A percentile compares a stretch with the other conserved stretches of the same genome.
Evolutionary conservation across 2,797 vertebrate species (phyloP).

Genomic region (Rhodeus uyekii): DNA sequence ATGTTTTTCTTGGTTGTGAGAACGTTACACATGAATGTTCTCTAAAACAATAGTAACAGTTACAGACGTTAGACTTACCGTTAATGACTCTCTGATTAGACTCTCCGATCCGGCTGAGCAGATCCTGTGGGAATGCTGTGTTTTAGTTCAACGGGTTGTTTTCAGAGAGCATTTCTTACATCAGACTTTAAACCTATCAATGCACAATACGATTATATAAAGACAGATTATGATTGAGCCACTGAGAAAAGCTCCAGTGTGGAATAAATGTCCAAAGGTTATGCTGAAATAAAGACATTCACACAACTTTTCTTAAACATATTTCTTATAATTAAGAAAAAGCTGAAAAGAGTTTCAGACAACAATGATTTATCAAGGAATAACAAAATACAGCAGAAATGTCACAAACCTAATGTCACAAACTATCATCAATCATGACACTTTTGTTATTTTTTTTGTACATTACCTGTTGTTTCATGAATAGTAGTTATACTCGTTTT

Average conservation of each 20-base stretch:
- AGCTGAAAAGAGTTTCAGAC: background rate
- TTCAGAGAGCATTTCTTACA: background rate
- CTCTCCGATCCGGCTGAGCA: background rate
- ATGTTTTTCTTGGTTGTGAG: too few species aligned
- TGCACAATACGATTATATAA: slow-evolving; percentile 14
- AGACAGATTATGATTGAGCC: slow-evolving; percentile 22
- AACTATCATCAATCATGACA: background rate
- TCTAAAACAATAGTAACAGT: too few species aligned
- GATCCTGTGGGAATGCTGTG: background rate
- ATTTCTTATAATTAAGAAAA: too few species aligned
- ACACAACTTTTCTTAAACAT: background rate
- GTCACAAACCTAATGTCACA: background rate
- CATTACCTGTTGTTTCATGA: background rate
- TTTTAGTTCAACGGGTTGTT: background rate
- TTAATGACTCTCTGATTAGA: too few species aligned
- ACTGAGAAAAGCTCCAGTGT: background rate
- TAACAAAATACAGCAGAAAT: background rate
- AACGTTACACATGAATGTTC: background rate
- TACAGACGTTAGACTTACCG: background rate
- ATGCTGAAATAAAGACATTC: background rate
- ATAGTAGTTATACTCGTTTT: background rate
- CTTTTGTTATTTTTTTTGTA: background rate
- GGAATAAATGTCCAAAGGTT: slow-evolving; percentile 18
- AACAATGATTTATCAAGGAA: background rate
- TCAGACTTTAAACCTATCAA: slow-evolving; percentile 18